A percentile compares a stretch with the other conserved stretches of the same genome.
Evolutionary conservation across 2,888 invertebrate genomes (phyloP).

Genomic region (Lycophotia porphyrea): DNA sequence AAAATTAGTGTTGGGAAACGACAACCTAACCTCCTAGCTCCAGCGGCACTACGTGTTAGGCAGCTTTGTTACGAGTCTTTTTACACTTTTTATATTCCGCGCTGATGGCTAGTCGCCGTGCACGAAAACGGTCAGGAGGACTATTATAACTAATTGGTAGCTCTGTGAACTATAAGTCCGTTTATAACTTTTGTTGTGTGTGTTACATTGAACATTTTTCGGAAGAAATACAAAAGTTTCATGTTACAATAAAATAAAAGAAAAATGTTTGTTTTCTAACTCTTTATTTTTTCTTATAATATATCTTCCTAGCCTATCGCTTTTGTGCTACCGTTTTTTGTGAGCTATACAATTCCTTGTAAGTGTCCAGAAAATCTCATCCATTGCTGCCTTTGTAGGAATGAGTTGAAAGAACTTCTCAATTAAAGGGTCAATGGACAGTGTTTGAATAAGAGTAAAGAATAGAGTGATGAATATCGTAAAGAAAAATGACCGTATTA

Average conservation of each 20-base stretch:
- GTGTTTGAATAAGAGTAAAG: not conserved
- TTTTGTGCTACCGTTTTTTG: conserved; percentile 9
- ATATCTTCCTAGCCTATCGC: not conserved
- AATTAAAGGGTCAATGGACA: conserved; percentile 13
- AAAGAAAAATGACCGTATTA: conserved; percentile 51
- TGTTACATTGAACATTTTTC: not conserved
- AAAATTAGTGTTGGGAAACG: too few relatives aligned
- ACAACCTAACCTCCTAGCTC: too few relatives aligned
- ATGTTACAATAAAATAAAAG: not conserved
- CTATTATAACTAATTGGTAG: not conserved
- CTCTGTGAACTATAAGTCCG: not conserved
- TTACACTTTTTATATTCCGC: too few relatives aligned
- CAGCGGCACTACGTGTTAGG: too few relatives aligned
- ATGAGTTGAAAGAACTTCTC: rapidly evolving
- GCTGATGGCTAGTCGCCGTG: too few relatives aligned
- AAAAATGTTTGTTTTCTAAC: not conserved
- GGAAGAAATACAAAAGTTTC: not conserved
- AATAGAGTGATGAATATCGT: conserved; percentile 43
- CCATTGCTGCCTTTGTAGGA: conserved; percentile 20
- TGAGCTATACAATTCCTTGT: not conserved
- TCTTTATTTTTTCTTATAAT: not conserved
- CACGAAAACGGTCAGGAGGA: too few relatives aligned
- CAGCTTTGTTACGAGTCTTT: too few relatives aligned
- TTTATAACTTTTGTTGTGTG: too few relatives aligned
- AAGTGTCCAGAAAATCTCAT: not conserved